Percentiles rank a stretch among this genome's conserved stretches.
Evolutionary conservation across 2,797 vertebrate genomes (phyloP).

Genomic region (Diceros bicornis): DNA sequence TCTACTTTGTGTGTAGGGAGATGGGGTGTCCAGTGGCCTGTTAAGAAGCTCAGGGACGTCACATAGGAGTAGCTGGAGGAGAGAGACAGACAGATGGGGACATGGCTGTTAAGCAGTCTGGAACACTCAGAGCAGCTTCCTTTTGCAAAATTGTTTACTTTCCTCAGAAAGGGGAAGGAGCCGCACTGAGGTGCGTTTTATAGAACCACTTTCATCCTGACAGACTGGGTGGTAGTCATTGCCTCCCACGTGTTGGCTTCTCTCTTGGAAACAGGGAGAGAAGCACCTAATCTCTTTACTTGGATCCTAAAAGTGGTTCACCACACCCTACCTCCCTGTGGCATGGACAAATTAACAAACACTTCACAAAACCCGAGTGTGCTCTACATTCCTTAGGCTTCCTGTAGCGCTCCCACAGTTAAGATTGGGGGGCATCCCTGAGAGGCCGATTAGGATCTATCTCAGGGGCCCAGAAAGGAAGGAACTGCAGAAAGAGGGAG

Average conservation of each 20-base stretch:
- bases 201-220: not conserved
- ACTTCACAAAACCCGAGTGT: accelerated
- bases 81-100: not conserved
- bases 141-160: not conserved
- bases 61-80: not conserved
- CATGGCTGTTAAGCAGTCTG: too few relatives aligned
- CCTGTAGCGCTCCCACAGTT: accelerated
- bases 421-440: not conserved
- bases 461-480: accelerated
- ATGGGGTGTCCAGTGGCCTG: accelerated
- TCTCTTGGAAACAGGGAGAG: not conserved
- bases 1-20: too few relatives aligned
- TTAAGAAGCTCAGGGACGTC: not conserved
- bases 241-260: too few relatives aligned
- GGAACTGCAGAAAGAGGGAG: not conserved
- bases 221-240: not conserved
- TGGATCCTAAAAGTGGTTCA: not conserved
- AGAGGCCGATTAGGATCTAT: not conserved
- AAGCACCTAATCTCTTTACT: accelerated
- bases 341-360: not conserved
- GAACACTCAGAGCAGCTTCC: not conserved
- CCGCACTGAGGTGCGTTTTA: too few relatives aligned
- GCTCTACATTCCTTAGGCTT: not conserved
- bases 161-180: not conserved
- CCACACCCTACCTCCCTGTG: accelerated